Conservation (phyloP, 2,113 vertebrate species). For the Alaudala cheleensis region DNA sequence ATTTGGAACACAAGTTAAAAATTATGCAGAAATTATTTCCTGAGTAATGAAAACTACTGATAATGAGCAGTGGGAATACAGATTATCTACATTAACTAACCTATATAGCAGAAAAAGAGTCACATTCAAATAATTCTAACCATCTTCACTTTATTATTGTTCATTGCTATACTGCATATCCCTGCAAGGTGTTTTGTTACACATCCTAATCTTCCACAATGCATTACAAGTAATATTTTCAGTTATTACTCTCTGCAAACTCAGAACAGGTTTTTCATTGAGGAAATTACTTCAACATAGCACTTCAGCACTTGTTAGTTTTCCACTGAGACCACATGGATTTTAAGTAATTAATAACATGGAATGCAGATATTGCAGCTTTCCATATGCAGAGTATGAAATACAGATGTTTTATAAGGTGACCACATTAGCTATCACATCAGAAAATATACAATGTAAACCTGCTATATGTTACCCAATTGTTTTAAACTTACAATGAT, state of each 20-base stretch:
- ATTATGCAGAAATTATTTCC: not conserved
- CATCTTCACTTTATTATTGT: not conserved
- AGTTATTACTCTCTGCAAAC: not conserved
- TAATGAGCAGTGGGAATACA: not conserved
- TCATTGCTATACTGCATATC: not conserved
- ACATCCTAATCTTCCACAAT: not conserved
- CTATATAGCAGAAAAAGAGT: not conserved
- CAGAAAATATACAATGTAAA: not conserved
- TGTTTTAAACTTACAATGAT: not conserved
- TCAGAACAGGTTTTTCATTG: not conserved
- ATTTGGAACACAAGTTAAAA: not conserved
- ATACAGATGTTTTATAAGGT: not conserved
- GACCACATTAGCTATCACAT: not conserved
- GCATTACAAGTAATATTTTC: not conserved
- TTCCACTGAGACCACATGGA: not conserved
- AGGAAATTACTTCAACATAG: not conserved
- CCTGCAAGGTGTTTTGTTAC: not conserved
- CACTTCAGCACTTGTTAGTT: not conserved
- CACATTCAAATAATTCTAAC: not conserved
- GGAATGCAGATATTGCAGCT: not conserved
- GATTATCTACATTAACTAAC: not conserved
- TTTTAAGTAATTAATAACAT: not conserved
- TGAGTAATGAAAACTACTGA: not conserved
- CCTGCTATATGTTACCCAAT: not conserved
- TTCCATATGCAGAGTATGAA: not conserved